Evolutionary conservation across 2,888 invertebrate genomes (phyloP).

Genomic region (Ectemnius cavifrons): DNA sequence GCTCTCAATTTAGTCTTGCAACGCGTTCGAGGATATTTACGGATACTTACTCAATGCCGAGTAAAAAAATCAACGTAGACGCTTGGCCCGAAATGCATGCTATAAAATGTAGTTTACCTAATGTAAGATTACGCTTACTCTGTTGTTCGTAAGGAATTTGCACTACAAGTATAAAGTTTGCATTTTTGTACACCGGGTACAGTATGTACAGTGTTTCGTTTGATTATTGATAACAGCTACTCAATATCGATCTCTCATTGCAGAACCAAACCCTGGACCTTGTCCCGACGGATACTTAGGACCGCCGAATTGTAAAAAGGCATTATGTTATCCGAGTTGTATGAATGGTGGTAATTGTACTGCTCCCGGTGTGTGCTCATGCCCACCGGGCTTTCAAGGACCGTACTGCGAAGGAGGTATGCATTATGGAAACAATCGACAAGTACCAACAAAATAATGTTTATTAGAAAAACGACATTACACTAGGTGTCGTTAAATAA

Average conservation of each 20-base stretch:
- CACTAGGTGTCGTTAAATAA: constrained; percentile 12
- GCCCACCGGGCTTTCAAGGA: constrained; percentile 94
- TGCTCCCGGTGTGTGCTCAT: constrained; percentile 92
- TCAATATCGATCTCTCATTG: constrained; percentile 21
- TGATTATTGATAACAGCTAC: too few relatives aligned
- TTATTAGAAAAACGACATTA: constrained; percentile 18
- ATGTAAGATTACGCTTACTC: constrained; percentile 1
- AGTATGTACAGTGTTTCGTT: too few relatives aligned
- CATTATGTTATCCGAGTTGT: constrained; percentile 94
- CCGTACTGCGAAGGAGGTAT: constrained; percentile 93
- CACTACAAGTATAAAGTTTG: too few relatives aligned
- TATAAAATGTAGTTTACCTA: constrained; percentile 11
- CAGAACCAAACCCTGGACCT: constrained; percentile 93
- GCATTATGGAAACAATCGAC: not conserved
- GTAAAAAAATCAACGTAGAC: not conserved
- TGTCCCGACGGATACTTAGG: constrained; percentile 95
- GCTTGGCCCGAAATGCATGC: constrained; percentile 7
- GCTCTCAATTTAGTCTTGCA: too few relatives aligned
- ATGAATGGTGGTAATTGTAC: constrained; percentile 96
- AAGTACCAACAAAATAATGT: constrained; percentile 13
- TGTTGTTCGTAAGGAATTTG: too few relatives aligned
- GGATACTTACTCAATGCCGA: too few relatives aligned
- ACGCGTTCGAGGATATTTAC: too few relatives aligned
- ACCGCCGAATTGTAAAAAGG: constrained; percentile 89
- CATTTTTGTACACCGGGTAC: too few relatives aligned